Base-by-base conservation (phyloP, 2,888 invertebrate genomes). In the Lutraria lutraria region DNA sequence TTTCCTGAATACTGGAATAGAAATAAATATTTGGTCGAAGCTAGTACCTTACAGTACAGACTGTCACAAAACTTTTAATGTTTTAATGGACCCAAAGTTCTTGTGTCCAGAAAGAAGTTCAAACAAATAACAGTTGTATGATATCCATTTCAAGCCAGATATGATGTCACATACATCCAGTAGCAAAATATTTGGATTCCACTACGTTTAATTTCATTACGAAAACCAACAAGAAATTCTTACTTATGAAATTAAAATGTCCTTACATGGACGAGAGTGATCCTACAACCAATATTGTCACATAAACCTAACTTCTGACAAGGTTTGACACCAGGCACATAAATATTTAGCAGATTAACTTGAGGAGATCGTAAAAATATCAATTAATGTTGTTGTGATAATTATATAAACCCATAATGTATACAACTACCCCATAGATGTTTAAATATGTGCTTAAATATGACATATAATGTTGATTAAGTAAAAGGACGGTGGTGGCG, bases 211-310 rank as follows among this genome's bases (percentile, higher is more conserved):
- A 76, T 76, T 76, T 34, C 76, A 76, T 76, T 76, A 76, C 16
- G 19, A 76, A 76, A 76, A 31, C 19, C 76, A 76, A 76, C 76
- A 76, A 76, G 8, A 76, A 34, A 0, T 31, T 1, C 76, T 68
- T 25, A 68, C 63, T 68, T 25, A 68, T 68, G 63, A 68, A 68
- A 68, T 68, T 68, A 68, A 19, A 68, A 25, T 25, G 63, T 68
- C n/a, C 25, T 68, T 68, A 68, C 63, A 68, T 25, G 25, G 25
- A 6, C 12, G 25, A n/a, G 63, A 25, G 13, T 2, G 25, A 68
- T 25, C 25, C 3, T 68, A 68, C 63, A 68, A 6, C 12, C 13
- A 68, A 68, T 68, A 68, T 68, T 68, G n/a, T 68, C 63, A 25
- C 25, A 25, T 8, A n/a, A 25, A 25, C 25, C 63, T 25, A 68